Conservation (phyloP, 2,888 invertebrate species). For the Drosophila pegasa region DNA sequence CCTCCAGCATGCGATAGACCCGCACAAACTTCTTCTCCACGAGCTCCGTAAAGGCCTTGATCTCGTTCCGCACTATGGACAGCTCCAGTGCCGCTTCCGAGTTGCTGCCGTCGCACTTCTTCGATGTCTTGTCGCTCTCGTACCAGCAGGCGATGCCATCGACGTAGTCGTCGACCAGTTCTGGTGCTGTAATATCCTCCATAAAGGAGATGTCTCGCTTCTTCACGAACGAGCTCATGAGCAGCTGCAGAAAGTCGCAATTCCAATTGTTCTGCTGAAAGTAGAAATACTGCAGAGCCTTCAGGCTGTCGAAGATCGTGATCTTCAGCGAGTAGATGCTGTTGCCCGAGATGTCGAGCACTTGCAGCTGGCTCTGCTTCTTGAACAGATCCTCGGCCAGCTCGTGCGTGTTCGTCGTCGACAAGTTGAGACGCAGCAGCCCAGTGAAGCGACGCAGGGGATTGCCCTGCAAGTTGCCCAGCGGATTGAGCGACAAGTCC, state of each 20-base stretch:
- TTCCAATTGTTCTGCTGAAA: slow-evolving; percentile 84
- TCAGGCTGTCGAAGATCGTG: slow-evolving; percentile 81
- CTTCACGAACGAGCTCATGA: slow-evolving; percentile 83
- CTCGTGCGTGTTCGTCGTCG: slow-evolving; percentile 78
- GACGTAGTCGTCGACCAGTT: slow-evolving; percentile 83
- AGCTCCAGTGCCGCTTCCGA: slow-evolving; percentile 81
- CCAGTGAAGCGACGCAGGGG: slow-evolving; percentile 78
- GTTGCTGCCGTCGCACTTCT: slow-evolving; percentile 71
- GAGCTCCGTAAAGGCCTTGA: slow-evolving; percentile 80
- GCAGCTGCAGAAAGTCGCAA: slow-evolving; percentile 82
- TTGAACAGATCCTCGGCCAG: slow-evolving; percentile 82
- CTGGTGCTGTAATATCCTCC: slow-evolving; percentile 82
- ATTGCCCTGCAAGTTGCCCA: slow-evolving; percentile 80
- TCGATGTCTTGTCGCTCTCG: slow-evolving; percentile 77
- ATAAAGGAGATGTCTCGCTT: slow-evolving; percentile 81
- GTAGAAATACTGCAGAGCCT: slow-evolving; percentile 82
- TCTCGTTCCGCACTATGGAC: slow-evolving; percentile 82
- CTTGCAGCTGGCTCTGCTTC: slow-evolving; percentile 77
- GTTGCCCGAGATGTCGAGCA: slow-evolving; percentile 82
- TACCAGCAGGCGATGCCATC: slow-evolving; percentile 84
- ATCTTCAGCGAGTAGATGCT: slow-evolving; percentile 81
- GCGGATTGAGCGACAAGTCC: slow-evolving; percentile 81
- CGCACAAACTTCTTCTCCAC: slow-evolving; percentile 82
- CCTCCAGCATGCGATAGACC: slow-evolving; percentile 82
- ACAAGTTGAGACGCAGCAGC: slow-evolving; percentile 79